phyloP scores from a whole-genome alignment of 1,140 invertebrate genomes.

The Eriocheir sinensis region DNA sequence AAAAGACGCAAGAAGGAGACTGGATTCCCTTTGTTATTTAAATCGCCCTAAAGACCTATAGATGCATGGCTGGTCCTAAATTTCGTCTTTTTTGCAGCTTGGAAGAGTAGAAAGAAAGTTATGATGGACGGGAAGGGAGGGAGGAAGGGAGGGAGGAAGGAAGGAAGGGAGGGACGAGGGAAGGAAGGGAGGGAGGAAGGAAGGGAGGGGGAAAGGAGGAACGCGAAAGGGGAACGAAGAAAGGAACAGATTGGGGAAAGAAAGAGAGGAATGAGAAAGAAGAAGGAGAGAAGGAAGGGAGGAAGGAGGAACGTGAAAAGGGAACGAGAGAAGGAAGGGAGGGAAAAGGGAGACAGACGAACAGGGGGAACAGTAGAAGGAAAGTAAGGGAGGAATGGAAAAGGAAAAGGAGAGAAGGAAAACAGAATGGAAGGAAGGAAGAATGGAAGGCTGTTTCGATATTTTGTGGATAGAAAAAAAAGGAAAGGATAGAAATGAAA shows the following conservation, averaged over 20 bases:
- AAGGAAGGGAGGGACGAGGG: background rate
- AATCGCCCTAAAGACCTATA: too few species aligned
- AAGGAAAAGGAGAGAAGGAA: background rate
- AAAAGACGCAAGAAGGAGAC: too few species aligned
- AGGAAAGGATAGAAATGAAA: too few species aligned
- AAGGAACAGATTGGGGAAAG: too few species aligned
- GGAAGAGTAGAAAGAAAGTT: background rate
- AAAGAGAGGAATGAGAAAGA: background rate
- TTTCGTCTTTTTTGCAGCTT: too few species aligned
- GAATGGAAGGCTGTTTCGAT: too few species aligned
- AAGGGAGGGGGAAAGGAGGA: background rate
- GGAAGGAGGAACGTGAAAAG: too few species aligned
- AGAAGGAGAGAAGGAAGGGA: background rate
- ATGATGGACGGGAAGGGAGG: background rate
- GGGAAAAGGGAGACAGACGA: too few species aligned
- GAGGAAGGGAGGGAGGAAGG: background rate
- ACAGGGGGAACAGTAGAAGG: background rate
- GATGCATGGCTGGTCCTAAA: too few species aligned
- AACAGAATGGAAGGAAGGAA: background rate
- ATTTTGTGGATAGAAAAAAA: too few species aligned
- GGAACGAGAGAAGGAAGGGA: too few species aligned
- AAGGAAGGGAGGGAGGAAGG: background rate
- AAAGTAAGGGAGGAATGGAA: background rate
- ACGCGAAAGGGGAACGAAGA: background rate
- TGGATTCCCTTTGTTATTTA: too few species aligned